Evolutionary conservation across 1,140 invertebrate genomes (phyloP), one percentile per base, ranked within the genome.

Genomic region (Eupeodes corollae): DNA sequence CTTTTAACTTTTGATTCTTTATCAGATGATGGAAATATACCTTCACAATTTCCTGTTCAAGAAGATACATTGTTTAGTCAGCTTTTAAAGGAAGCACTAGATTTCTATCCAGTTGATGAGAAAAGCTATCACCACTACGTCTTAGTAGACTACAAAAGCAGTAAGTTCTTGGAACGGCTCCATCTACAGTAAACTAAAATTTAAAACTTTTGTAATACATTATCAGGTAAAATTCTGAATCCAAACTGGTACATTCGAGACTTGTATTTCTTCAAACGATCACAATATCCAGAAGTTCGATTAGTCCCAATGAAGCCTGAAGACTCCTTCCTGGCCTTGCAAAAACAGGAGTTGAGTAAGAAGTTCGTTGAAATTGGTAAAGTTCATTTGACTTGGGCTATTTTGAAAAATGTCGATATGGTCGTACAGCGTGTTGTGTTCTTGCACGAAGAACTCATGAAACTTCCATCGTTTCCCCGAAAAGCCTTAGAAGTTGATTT

Each of bases 331-430:
- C 79, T 88, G 58, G 91, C 90, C 10, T 68, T 98, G 12, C 93
- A 99, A 66, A 82, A 83, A 55, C 90, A 97, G 64, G 91, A 96
- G 56, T 76, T 99, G 34, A 78, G 86, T 38, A 82, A 92, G 55
- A 98, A 98, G 63, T 96, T 98, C 63, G 84, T 97, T 1, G 97
- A 99, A 73, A 91, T 94, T 48, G 95, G 96, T 14, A 99, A 99
- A 73, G 86, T 90, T 0, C 73, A 89, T 43, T 68, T 91, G 2
- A 90, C 86, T 1, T 91, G 88, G 88, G 87, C 88, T 1, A 91
- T 91, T 54, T 74, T 91, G 30, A 91, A 91, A 59, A 90, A 90
- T 60, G 86, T 90, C 18, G 86, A 90, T 55, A 90, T 90, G 86
- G 86, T 95, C 10, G 89, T 94, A 2, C 92, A 96, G 73, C 78